These are phyloP conservation scores for Drosophila pseudoananassae DNA, from an alignment of 1,140 invertebrate genomes.

Conservation along the genomic window DNA sequence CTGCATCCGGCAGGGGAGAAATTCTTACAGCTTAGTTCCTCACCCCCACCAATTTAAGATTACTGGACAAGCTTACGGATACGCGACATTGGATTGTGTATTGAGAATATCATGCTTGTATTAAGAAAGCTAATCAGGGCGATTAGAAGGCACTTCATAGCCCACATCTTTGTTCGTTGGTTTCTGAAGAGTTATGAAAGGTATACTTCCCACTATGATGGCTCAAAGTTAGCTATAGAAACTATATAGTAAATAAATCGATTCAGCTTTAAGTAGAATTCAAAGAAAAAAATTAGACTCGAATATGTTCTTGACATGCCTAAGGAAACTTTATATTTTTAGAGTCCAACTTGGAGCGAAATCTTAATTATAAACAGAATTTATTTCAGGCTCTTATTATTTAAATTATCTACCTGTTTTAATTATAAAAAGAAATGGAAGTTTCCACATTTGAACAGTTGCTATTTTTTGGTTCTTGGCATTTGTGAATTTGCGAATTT, in stretches of 20 bases:
- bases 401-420: background rate
- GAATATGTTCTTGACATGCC: background rate
- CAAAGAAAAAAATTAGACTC: background rate
- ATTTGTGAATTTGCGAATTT: background rate
- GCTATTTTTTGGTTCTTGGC: background rate
- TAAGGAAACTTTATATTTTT: background rate
- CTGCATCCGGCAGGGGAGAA: constrained; percentile 25
- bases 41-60: background rate
- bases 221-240: background rate
- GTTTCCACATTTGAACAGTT: constrained; percentile 14
- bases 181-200: background rate
- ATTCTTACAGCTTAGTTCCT: constrained; percentile 17
- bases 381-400: too few relatives aligned
- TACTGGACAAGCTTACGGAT: background rate
- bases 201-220: too few relatives aligned
- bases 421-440: constrained; percentile 1
- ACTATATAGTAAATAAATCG: background rate
- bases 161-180: background rate
- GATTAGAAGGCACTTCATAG: background rate
- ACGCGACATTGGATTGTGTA: constrained; percentile 36
- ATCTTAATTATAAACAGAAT: background rate
- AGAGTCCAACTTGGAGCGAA: too few relatives aligned
- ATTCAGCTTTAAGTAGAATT: background rate
- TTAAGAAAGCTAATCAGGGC: background rate
- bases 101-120: background rate